Conservation (phyloP, 2,888 invertebrate genomes). For the Saturnia japonica region DNA sequence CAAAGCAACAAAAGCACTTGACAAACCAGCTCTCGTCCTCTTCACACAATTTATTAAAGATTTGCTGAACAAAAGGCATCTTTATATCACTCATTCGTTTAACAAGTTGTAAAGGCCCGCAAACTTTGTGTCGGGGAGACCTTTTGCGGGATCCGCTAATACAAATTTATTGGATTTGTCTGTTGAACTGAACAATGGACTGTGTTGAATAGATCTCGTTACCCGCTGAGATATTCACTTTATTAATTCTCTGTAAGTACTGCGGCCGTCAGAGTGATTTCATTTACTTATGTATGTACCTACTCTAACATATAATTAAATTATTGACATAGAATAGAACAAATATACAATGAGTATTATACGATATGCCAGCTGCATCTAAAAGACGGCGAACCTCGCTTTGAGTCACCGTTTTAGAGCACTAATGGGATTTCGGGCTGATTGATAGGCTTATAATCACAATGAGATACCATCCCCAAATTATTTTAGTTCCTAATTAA, state of each 20-base stretch:
- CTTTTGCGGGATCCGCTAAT: constrained; percentile 10
- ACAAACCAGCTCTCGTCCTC: neutral
- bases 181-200: constrained; percentile 11
- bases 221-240: constrained; percentile 5
- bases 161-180: constrained; percentile 15
- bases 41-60: constrained; percentile 9
- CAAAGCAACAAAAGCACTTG: neutral
- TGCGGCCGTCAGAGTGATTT: neutral
- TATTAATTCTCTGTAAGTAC: constrained; percentile 10
- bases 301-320: neutral
- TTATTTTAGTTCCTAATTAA: too few species aligned
- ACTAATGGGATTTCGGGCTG: too few species aligned
- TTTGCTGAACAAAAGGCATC: constrained; percentile 8
- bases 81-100: constrained; percentile 14
- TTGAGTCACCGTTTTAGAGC: too few species aligned
- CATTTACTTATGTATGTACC: neutral
- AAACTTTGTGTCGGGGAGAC: constrained; percentile 13
- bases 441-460: too few species aligned
- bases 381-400: too few species aligned
- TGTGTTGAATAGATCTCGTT: constrained; percentile 11
- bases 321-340: neutral
- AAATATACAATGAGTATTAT: too few species aligned
- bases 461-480: too few species aligned
- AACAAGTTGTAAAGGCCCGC: constrained; percentile 12
- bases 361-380: too few species aligned